Conservation (phyloP, 1,140 invertebrate species). For the Phymorhynchus buccinoides region DNA sequence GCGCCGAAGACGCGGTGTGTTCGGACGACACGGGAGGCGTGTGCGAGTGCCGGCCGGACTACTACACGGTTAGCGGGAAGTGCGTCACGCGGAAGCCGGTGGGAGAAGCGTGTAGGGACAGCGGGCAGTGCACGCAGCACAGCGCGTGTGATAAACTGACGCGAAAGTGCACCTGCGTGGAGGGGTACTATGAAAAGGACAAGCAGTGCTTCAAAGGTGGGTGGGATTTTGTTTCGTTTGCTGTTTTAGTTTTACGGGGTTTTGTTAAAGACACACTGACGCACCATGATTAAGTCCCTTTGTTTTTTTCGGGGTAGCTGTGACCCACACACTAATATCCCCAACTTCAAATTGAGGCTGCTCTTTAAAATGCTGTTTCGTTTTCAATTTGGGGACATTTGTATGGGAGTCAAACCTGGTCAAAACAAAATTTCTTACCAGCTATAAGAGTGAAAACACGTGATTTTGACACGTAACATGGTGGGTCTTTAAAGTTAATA, state of each 20-base stretch:
- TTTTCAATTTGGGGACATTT: too few species aligned
- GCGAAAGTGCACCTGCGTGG: conserved; percentile 28
- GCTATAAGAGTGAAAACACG: too few species aligned
- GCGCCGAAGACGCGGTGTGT: conserved; percentile 33
- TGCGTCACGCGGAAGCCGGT: conserved; percentile 23
- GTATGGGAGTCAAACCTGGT: too few species aligned
- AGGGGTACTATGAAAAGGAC: conserved; percentile 24
- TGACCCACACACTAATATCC: too few species aligned
- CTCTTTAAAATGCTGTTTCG: too few species aligned
- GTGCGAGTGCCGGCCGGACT: conserved; percentile 38
- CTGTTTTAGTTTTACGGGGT: neutral
- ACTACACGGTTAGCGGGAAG: conserved; percentile 36
- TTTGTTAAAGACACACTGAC: too few species aligned
- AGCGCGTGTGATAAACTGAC: conserved; percentile 29
- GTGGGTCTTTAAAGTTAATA: too few species aligned
- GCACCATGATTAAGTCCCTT: too few species aligned
- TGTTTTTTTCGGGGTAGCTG: too few species aligned
- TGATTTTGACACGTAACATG: too few species aligned
- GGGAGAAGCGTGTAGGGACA: conserved; percentile 24
- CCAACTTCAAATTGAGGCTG: too few species aligned
- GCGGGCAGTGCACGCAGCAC: conserved; percentile 28
- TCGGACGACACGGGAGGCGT: conserved; percentile 28
- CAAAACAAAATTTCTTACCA: too few species aligned
- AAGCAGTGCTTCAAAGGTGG: conserved; percentile 28
- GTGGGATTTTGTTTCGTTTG: neutral